phyloP scores from a whole-genome alignment of 2,113 vertebrate genomes.

The Neolamprologus kungweensis region DNA sequence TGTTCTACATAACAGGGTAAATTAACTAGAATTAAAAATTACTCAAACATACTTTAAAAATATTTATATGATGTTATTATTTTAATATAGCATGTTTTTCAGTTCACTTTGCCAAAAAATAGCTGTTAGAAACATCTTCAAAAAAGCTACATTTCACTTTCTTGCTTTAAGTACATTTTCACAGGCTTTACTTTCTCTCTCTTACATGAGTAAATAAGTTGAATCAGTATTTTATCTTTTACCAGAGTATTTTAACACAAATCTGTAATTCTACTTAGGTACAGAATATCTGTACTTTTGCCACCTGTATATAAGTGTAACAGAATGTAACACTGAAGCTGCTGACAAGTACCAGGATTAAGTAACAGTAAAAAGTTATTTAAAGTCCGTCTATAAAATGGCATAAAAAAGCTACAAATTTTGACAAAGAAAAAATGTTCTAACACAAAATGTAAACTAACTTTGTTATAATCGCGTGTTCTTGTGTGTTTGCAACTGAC shows the following conservation, averaged over 20 bases:
- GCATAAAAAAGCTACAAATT: background rate
- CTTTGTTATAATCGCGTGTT: fast-evolving
- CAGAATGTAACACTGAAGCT: background rate
- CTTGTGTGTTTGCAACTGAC: background rate
- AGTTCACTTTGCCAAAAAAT: background rate
- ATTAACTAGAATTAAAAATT: background rate
- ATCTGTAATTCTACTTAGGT: background rate
- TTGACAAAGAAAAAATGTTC: background rate
- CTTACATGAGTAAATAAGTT: background rate
- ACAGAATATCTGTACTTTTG: background rate
- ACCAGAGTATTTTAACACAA: background rate
- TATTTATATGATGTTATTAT: background rate
- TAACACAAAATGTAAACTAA: background rate
- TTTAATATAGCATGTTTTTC: background rate
- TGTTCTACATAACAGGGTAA: background rate
- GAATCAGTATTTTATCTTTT: background rate
- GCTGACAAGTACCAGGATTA: background rate
- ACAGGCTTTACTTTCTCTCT: background rate
- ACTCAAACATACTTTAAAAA: background rate
- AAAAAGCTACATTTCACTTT: background rate
- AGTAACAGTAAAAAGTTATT: background rate
- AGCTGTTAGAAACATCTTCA: background rate
- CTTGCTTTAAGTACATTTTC: background rate
- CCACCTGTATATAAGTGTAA: background rate
- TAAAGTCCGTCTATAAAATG: fast-evolving